Percentiles rank a stretch among this genome's conserved stretches.
These are phyloP conservation scores for Erynnis tages DNA, from an alignment of 2,888 invertebrate species.

Conservation along the genomic window DNA sequence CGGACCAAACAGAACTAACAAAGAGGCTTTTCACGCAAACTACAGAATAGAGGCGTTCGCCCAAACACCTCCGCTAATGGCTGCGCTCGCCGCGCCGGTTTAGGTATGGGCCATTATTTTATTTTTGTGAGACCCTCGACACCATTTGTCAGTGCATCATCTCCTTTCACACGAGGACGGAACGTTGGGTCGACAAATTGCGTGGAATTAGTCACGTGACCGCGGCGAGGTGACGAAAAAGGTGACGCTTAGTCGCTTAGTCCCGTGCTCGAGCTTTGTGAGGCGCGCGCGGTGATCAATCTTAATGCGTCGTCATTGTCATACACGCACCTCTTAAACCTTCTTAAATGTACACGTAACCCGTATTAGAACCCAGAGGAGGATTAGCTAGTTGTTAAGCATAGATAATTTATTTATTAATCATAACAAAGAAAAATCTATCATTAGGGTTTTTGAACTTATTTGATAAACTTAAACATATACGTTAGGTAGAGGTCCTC, in stretches of 20 bases:
- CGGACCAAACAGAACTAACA: slow-evolving; percentile 76
- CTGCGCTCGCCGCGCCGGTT: slow-evolving; percentile 67
- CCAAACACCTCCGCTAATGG: slow-evolving; percentile 80
- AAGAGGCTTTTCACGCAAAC: slow-evolving; percentile 75
- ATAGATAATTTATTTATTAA: background rate
- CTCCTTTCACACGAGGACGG: slow-evolving; percentile 73
- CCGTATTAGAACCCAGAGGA: slow-evolving; percentile 2
- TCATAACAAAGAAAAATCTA: too few species aligned
- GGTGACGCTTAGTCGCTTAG: slow-evolving; percentile 63
- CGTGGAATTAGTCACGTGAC: slow-evolving; percentile 77
- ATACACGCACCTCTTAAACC: slow-evolving; percentile 54
- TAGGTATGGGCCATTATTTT: slow-evolving; percentile 78
- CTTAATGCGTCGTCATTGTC: slow-evolving; percentile 63
- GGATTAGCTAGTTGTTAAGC: slow-evolving; percentile 5
- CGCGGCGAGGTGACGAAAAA: slow-evolving; percentile 78
- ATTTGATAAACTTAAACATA: too few species aligned
- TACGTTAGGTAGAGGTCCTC: too few species aligned
- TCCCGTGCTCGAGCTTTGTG: slow-evolving; percentile 41
- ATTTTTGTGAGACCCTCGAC: slow-evolving; percentile 78
- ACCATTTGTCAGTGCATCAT: slow-evolving; percentile 78
- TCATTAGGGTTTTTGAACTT: too few species aligned
- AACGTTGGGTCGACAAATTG: slow-evolving; percentile 76
- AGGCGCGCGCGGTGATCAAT: slow-evolving; percentile 59
- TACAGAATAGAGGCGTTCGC: slow-evolving; percentile 77
- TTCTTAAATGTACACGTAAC: slow-evolving; percentile 8